phyloP scores from a whole-genome alignment of 1,140 invertebrate species.

The Musca vetustissima region DNA sequence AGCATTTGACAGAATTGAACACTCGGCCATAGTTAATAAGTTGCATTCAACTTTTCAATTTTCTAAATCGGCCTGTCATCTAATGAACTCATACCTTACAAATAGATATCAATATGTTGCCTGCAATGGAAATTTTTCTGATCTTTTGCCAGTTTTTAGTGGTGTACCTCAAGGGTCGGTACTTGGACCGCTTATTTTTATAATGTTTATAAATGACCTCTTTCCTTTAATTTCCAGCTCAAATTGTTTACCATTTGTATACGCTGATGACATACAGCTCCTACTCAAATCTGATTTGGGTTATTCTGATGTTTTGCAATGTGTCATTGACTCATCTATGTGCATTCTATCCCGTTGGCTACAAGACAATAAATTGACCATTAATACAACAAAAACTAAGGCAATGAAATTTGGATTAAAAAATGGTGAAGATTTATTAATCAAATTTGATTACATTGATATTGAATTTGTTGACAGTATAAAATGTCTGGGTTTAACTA shows the following conservation, averaged over 20 bases:
- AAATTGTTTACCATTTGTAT: background rate
- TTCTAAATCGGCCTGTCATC: background rate
- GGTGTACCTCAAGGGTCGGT: background rate
- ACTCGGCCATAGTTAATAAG: background rate
- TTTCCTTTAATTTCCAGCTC: background rate
- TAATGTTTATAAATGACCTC: background rate
- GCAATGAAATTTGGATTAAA: no score
- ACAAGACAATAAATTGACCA: background rate
- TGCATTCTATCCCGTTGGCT: background rate
- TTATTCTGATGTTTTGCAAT: background rate
- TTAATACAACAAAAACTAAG: background rate
- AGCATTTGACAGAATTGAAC: no score
- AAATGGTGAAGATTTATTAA: no score
- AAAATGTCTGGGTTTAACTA: no score
- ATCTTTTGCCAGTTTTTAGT: background rate
- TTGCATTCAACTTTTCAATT: background rate
- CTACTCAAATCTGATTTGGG: background rate
- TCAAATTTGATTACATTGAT: no score
- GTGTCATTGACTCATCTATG: background rate
- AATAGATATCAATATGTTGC: background rate
- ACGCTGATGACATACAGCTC: background rate
- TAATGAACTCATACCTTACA: background rate
- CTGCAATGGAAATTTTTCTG: background rate
- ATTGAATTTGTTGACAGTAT: no score
- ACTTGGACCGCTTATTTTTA: background rate